Base-by-base conservation (phyloP, 37 sponge, comb jelly and placozoan species). In the Geodia barretti region DNA sequence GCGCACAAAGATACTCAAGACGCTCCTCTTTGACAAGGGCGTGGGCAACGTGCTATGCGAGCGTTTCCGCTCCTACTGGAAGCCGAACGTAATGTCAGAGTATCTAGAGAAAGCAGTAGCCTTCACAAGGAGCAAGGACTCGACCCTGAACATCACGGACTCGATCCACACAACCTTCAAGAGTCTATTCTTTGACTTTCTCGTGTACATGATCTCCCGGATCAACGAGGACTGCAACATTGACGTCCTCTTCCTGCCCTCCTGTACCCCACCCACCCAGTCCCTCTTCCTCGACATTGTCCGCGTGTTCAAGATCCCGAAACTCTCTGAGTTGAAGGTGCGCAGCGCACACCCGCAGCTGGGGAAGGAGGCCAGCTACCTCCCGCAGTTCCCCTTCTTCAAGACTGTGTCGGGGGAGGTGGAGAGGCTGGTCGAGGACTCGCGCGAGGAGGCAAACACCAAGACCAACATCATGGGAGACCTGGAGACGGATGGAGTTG, bases 101-200 rank as follows among this genome's bases (percentile, higher is more conserved):
- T 77, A 92, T 58, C 79, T 92, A 2, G 86, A 92, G 61, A 72
- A 76, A 34, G 89, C 89, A 54, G 93, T 88, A 24, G 47, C 20
- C 4, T 88, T 88, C 47, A 43, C 93, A 42, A 81, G 80, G 54
- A 76, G 65, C 39, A 70, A 74, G 33, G 89, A 92, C 29, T 88
- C 93, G 30, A 92, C 86, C 33, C 60, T 92, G 61, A 92, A 80
- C 81, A 84, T 92, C 41, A 81, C 89, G 25, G 93, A 92, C 43
- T 81, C 83, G 21, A 76, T 95, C 28, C 85, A 92, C 71, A 76
- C 74, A 26, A 81, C 37, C 59, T 90, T 90, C 72, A 85, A 87
- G 76, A 83, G 62, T 62, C 75, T 82, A 0, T 87, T 92, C 70
- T 79, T 81, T 40, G 89, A 92, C 36, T 95, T 91, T 69, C 62